A percentile compares a stretch with the other conserved stretches of the same genome.
phyloP scores from a whole-genome alignment of 2,113 vertebrate species.

The Malurus cyaneus region DNA sequence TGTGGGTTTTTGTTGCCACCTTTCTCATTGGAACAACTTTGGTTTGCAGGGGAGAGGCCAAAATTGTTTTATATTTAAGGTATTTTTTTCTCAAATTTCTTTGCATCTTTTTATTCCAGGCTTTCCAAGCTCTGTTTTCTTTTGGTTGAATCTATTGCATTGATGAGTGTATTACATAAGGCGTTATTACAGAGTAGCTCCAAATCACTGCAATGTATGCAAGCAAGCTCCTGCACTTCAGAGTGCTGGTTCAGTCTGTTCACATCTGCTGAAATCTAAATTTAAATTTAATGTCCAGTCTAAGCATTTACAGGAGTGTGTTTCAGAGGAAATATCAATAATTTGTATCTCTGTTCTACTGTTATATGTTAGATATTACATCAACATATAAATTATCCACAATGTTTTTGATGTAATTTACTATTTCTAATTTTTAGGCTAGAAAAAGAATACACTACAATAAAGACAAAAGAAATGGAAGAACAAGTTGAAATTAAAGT shows the following conservation, averaged over 20 bases:
- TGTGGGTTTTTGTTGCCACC: neutral
- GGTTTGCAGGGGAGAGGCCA: neutral
- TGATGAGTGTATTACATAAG: neutral
- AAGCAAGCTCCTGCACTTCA: neutral
- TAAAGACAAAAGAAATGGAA: conserved; percentile 99
- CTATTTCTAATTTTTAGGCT: conserved; percentile 79
- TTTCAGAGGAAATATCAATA: neutral
- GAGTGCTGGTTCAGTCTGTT: neutral
- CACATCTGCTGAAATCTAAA: neutral
- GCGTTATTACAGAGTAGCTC: neutral
- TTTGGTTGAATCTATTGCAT: neutral
- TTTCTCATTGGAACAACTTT: neutral
- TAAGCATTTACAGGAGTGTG: neutral
- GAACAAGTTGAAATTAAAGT: conserved; percentile 99
- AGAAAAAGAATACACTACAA: conserved; percentile 99
- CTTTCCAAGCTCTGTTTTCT: neutral
- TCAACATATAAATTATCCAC: neutral
- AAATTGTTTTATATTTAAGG: neutral
- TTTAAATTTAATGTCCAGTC: neutral
- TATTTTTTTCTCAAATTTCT: neutral
- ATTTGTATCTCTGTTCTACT: neutral
- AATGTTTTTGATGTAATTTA: neutral
- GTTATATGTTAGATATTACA: neutral
- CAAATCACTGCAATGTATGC: neutral
- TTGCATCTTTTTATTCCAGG: neutral